Base-by-base conservation (phyloP, 2,797 vertebrate genomes). In the Serranus cabrilla region DNA sequence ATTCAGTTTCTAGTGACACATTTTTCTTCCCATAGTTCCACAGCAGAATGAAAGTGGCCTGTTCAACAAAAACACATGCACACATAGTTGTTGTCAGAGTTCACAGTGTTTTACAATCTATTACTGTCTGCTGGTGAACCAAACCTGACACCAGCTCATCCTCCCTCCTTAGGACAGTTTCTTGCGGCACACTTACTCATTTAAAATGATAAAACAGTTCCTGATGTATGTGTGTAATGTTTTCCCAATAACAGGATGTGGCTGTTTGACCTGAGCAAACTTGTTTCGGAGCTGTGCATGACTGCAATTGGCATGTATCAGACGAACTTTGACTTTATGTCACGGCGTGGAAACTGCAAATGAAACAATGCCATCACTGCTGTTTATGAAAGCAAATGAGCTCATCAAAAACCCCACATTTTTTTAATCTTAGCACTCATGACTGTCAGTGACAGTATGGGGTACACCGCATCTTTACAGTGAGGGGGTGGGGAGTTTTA, bases 401-500 rank as follows among this genome's bases (percentile, higher is more conserved):
- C 52, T 83, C 68, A 61, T 74, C 23, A 12, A 56, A 58, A 56
- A 8, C 1, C 39, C 21, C 0, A 11, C 23, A 18, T 40, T 47
- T 59, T 42, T 52, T 21, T 39, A 55, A 46, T 71, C 40, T 62
- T 86, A 63, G 16, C 82, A 45, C 16, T n/a, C 11, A 0, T 62
- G 57, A 42, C 42, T 82, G 80, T 76, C 65, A 73, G 56, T 55
- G 51, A 10, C 62, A 70, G 63, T 69, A 7, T 72, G 45, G 64
- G 60, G 49, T 31, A 69, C 74, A 59, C 71, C 67, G 67, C 66
- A n/a, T 76, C 69, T 67, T 65, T 39, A 73, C 58, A 57, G 31
- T 72, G 58, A 21, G 75, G 49, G 65, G 63, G 56, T 45, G 60
- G 63, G 68, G 62, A 62, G 37, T 74, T 75, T 89, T 91, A 93